Conservation (phyloP, 2,113 vertebrate species). For the Grus americana region DNA sequence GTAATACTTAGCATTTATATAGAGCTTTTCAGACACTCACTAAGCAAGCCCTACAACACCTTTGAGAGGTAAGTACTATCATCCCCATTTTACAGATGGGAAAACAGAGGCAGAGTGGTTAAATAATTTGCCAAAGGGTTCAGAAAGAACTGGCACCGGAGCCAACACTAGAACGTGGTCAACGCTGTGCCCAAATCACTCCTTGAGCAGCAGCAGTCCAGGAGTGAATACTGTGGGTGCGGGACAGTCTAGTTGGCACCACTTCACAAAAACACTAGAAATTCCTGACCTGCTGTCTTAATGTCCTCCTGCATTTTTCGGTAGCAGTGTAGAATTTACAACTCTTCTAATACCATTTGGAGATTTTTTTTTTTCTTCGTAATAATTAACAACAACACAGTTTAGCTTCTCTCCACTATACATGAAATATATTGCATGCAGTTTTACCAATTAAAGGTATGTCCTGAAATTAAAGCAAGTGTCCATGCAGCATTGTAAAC, state of each 20-base stretch:
- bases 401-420: slow-evolving; percentile 60
- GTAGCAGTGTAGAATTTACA: slow-evolving; percentile 40
- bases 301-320: slow-evolving; percentile 2
- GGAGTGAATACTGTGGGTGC: slow-evolving; percentile 47
- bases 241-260: slow-evolving; percentile 15
- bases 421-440: slow-evolving; percentile 51
- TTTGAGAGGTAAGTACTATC: neutral
- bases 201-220: neutral
- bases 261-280: slow-evolving; percentile 31
- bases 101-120: slow-evolving; percentile 64
- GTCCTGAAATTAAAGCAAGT: slow-evolving; percentile 50
- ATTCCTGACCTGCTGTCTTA: slow-evolving; percentile 38
- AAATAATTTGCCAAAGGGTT: slow-evolving; percentile 22
- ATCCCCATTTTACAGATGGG: slow-evolving; percentile 51
- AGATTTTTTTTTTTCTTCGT: neutral
- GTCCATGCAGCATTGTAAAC: slow-evolving; percentile 43
- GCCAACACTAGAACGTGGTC: neutral
- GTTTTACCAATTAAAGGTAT: slow-evolving; percentile 22
- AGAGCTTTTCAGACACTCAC: slow-evolving; percentile 16
- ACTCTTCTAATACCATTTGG: neutral
- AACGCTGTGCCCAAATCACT: neutral
- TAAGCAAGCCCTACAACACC: neutral
- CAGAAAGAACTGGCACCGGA: neutral
- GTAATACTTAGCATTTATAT: slow-evolving; percentile 17
- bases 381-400: slow-evolving; percentile 6